A percentile compares a stretch with the other conserved stretches of the same genome.
Conservation (phyloP, 1,140 invertebrate species). For the Whitmania pigra region DNA sequence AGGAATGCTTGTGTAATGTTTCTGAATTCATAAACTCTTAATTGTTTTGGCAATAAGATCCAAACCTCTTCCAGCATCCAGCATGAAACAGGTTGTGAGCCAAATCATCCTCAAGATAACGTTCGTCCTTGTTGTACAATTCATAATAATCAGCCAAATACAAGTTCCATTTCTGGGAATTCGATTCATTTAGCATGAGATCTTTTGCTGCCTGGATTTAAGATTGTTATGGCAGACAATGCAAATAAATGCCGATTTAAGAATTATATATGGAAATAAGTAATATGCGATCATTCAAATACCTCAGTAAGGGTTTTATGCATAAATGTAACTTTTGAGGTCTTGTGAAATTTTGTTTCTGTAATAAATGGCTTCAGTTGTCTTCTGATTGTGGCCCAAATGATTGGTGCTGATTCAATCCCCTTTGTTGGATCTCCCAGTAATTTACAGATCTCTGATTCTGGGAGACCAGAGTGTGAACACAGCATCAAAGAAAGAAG, state of each 20-base stretch:
- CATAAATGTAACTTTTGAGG: background rate
- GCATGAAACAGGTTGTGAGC: constrained; percentile 2
- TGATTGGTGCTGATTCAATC: constrained; percentile 26
- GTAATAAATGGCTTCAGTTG: constrained; percentile 31
- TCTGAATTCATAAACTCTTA: background rate
- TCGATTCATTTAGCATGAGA: background rate
- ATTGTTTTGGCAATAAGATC: background rate
- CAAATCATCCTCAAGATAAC: background rate
- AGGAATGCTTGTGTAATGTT: background rate
- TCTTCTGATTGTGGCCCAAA: constrained; percentile 31
- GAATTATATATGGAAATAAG: no score
- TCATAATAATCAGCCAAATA: constrained; percentile 6
- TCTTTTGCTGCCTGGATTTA: background rate
- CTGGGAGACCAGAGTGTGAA: constrained; percentile 27
- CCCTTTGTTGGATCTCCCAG: constrained; percentile 27
- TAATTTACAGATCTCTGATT: constrained; percentile 27
- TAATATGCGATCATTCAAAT: no score
- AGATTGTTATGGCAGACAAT: no score
- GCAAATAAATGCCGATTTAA: no score
- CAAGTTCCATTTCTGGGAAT: background rate
- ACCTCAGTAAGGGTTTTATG: background rate
- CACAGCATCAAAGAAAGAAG: constrained; percentile 28
- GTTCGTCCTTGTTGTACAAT: constrained; percentile 4
- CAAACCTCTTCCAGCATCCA: constrained; percentile 3
- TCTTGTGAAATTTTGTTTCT: constrained; percentile 3